phyloP scores from a whole-genome alignment of 2,797 vertebrate species.

The Oophaga sylvatica region DNA sequence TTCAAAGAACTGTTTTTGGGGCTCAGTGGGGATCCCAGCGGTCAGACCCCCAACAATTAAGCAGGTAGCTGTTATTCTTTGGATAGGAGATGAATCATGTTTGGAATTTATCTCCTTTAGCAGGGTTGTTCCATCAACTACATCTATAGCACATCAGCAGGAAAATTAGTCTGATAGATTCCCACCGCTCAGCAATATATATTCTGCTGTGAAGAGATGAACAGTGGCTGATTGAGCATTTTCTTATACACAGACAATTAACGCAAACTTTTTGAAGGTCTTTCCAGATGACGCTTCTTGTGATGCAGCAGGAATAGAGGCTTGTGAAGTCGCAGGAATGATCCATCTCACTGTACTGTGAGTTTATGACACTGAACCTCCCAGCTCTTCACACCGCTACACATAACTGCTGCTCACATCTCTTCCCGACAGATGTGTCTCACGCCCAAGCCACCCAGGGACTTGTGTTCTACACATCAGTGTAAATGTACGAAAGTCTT shows the following conservation, averaged over 20 bases:
- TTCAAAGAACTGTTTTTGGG: too few species aligned
- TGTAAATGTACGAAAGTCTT: constrained; percentile 3
- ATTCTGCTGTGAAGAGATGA: too few species aligned
- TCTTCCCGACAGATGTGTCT: constrained; percentile 27
- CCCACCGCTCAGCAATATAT: too few species aligned
- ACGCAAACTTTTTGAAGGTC: neutral
- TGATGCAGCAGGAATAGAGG: neutral
- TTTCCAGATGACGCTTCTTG: neutral
- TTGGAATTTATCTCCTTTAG: too few species aligned
- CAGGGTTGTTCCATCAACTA: too few species aligned
- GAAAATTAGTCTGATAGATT: too few species aligned
- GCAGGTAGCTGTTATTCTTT: too few species aligned
- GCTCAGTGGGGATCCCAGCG: too few species aligned
- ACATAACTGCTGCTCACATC: constrained; percentile 26
- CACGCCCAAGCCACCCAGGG: constrained; percentile 15
- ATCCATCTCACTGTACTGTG: constrained; percentile 13
- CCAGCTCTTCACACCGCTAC: neutral
- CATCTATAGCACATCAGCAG: too few species aligned
- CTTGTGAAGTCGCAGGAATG: neutral
- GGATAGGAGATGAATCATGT: too few species aligned
- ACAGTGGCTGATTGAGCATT: too few species aligned
- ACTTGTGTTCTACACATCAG: constrained; percentile 33
- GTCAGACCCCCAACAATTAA: too few species aligned
- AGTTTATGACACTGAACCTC: constrained; percentile 17
- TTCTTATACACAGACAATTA: neutral